Conservation (phyloP, 2,797 vertebrate genomes). For the Lutjanus campechanus region DNA sequence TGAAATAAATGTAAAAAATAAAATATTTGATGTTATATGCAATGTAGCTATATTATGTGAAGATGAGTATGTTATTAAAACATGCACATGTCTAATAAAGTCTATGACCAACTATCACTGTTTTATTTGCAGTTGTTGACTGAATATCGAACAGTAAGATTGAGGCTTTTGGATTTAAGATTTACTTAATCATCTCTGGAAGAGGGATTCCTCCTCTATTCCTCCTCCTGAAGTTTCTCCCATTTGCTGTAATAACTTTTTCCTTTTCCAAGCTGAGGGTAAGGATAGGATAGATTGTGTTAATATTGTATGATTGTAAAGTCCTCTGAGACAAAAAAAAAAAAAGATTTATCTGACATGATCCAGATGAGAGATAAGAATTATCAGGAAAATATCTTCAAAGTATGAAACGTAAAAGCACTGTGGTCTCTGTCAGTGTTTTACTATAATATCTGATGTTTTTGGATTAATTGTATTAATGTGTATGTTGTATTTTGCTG, state of each 20-base stretch:
- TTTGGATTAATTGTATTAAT: no score
- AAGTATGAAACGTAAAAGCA: no score
- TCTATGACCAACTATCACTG: slow-evolving; percentile 70
- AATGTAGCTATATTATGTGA: slow-evolving; percentile 86
- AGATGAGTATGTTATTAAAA: slow-evolving; percentile 83
- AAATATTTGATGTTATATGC: slow-evolving; percentile 86
- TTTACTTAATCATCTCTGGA: not conserved
- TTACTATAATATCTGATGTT: no score
- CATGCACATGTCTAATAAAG: slow-evolving; percentile 87
- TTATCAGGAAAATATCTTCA: no score
- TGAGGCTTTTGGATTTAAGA: not conserved
- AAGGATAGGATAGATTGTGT: not conserved
- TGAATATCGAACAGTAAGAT: not conserved
- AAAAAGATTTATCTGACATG: not conserved
- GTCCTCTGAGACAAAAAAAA: not conserved
- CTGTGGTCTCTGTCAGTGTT: no score
- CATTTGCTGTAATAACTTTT: not conserved
- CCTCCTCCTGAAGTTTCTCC: not conserved
- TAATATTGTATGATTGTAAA: not conserved
- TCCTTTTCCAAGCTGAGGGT: not conserved
- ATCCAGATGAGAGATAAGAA: not conserved
- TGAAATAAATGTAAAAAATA: slow-evolving; percentile 79
- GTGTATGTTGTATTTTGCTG: no score
- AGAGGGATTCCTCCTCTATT: not conserved
- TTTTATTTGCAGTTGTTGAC: slow-evolving; percentile 12